Evolutionary conservation across 1,140 invertebrate genomes (phyloP), one percentile per base, ranked within the genome.

Genomic region (Calycopis cecrops): DNA sequence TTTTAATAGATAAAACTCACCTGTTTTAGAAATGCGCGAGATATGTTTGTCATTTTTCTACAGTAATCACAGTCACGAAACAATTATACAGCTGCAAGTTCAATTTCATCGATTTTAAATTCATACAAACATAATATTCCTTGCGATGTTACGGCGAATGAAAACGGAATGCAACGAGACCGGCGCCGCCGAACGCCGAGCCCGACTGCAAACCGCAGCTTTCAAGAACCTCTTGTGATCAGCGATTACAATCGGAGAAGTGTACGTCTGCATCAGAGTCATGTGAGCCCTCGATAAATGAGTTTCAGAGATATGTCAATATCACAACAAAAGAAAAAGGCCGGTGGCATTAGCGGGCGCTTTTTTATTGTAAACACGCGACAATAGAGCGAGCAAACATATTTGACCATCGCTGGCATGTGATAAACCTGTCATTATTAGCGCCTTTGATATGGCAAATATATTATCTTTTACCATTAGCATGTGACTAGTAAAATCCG

Each of bases 1-100:
- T 28, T 28, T 28, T 28, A 28, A 3, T 28, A 28, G 6, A 28
- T 28, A 28, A 14, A 53, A 54, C 14, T 53, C 70, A 82, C 79
- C 74, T 83, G 79, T 68, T 80, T 83, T 3, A 83, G 51, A 61
- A 83, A 75, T 16, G 76, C 77, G 38, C 69, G 38, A n/a, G 77
- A 67, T 47, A 83, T 57, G 57, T 71, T 73, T 16, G 58, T 63
- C 77, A 83, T 83, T 35, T n/a, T 37, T 3, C 6, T n/a, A 52
- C 18, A 14, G n/a, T 35, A 47, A 9, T 35, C 53, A 55, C 40
- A 48, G 14, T 10, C 14, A 54, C 9, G 3, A 33, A 28, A 53
- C n/a, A 42, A 35, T 40, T 40, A 12, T 14, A 40, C 38, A 12
- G 6, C 21, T 28, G 21, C n/a, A n/a, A n/a, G n/a, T n/a, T n/a